A percentile compares a stretch with the other conserved stretches of the same genome.
These are phyloP conservation scores for Drosophila histrio DNA, from an alignment of 2,888 invertebrate genomes.

Conservation along the genomic window DNA sequence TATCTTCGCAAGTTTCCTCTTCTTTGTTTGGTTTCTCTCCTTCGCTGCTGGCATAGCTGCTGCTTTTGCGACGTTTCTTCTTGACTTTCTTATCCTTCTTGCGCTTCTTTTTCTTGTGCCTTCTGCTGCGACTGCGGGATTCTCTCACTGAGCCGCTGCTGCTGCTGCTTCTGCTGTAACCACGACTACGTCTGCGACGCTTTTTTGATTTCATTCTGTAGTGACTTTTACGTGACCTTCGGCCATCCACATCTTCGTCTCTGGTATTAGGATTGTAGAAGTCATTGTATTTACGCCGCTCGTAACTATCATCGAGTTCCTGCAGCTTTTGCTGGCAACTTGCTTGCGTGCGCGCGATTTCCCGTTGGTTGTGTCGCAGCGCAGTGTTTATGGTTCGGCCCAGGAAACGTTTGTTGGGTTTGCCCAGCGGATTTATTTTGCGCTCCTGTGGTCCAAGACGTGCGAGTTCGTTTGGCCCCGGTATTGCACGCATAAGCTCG, in stretches of 20 bases:
- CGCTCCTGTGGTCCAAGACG: constrained; percentile 55
- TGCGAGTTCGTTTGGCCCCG: constrained; percentile 18
- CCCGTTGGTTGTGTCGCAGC: constrained; percentile 73
- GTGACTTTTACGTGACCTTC: constrained; percentile 4
- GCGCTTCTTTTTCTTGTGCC: constrained; percentile 11
- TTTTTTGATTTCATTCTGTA: constrained; percentile 12
- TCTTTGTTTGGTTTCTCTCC: neutral
- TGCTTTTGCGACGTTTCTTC: constrained; percentile 12
- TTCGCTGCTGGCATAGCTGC: constrained; percentile 5
- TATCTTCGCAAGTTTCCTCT: neutral
- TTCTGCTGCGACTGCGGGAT: constrained; percentile 25
- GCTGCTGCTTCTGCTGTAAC: constrained; percentile 20
- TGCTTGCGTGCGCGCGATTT: constrained; percentile 55
- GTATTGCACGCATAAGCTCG: constrained; percentile 73
- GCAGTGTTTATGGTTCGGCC: constrained; percentile 76
- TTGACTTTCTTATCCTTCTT: constrained; percentile 39
- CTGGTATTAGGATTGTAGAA: constrained; percentile 34
- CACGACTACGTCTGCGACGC: constrained; percentile 7
- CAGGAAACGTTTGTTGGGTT: constrained; percentile 79
- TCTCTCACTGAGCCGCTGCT: constrained; percentile 23
- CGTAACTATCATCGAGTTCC: constrained; percentile 68
- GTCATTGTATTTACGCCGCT: constrained; percentile 36
- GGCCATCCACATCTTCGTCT: neutral
- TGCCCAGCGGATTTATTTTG: constrained; percentile 78
- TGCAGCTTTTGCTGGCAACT: constrained; percentile 71